Percentiles rank a stretch among this genome's conserved stretches.
Conservation (phyloP, 1,140 invertebrate species). For the Brachystomella parvula region DNA sequence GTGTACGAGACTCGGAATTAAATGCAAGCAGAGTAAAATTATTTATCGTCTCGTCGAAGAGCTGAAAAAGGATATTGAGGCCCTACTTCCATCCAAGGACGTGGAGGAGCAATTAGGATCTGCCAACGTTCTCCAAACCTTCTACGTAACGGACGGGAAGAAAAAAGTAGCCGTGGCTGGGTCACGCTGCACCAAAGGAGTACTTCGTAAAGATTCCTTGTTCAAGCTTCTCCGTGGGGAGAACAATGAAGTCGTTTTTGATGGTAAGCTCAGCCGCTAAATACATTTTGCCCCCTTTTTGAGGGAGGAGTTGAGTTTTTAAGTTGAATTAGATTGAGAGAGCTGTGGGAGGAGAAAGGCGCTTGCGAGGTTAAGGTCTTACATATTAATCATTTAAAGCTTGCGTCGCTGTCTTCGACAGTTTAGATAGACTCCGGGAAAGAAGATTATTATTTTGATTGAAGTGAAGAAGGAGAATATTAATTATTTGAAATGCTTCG, state of each 20-base stretch:
- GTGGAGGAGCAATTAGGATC: conserved; percentile 72
- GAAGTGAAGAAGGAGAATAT: no score
- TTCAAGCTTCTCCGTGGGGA: conserved; percentile 64
- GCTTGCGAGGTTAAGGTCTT: no score
- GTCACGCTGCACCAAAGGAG: conserved; percentile 71
- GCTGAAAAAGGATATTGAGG: conserved; percentile 68
- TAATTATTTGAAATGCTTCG: no score
- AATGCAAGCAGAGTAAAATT: conserved; percentile 65
- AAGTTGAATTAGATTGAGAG: no score
- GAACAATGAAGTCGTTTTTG: conserved; percentile 56
- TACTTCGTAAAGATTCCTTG: conserved; percentile 57
- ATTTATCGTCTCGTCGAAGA: conserved; percentile 89
- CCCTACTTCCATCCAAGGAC: conserved; percentile 58
- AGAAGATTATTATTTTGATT: no score
- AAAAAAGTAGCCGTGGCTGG: conserved; percentile 81
- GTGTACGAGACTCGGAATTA: conserved; percentile 51
- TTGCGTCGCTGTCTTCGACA: no score
- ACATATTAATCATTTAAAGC: no score
- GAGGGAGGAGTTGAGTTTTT: no score
- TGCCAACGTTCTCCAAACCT: conserved; percentile 76
- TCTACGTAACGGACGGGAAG: conserved; percentile 69
- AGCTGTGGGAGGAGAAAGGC: no score
- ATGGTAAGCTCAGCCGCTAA: conserved; percentile 51
- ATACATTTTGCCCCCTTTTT: neutral
- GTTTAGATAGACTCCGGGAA: no score